Evolutionary conservation across 2,797 vertebrate species (phyloP).

Genomic region (Echiichthys vipera): DNA sequence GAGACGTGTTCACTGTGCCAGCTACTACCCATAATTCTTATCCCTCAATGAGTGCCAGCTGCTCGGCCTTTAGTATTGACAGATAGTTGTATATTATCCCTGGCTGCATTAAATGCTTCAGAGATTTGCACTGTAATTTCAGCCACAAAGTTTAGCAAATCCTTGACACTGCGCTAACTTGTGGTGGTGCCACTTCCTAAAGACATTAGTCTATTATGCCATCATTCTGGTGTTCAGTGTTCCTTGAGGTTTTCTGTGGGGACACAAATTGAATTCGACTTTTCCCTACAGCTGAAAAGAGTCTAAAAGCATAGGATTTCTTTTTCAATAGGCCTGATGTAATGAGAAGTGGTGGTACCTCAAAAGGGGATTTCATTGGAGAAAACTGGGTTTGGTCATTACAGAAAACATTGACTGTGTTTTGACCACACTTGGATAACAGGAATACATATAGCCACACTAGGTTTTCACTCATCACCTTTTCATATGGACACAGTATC

Average conservation of each 20-base stretch:
- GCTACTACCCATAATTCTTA: conserved; percentile 91
- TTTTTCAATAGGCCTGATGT: neutral
- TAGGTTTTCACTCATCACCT: conserved; percentile 54
- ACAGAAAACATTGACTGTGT: neutral
- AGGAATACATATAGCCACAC: conserved; percentile 29
- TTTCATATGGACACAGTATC: conserved; percentile 70
- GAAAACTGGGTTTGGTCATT: neutral
- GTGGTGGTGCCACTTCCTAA: conserved; percentile 67
- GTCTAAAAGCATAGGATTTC: neutral
- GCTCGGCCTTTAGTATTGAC: conserved; percentile 86
- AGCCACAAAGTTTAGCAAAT: conserved; percentile 73
- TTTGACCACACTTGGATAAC: conserved; percentile 15
- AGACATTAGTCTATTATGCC: conserved; percentile 46
- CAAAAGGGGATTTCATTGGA: neutral
- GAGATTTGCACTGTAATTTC: conserved; percentile 82
- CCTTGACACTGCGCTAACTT: conserved; percentile 67
- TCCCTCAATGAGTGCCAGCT: conserved; percentile 90
- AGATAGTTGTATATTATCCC: conserved; percentile 91
- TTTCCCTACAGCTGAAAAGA: neutral
- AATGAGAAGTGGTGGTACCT: neutral
- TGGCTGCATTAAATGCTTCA: conserved; percentile 79
- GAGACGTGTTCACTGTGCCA: conserved; percentile 79
- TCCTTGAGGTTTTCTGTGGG: conserved; percentile 5
- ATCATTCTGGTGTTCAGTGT: conserved; percentile 21
- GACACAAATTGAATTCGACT: neutral